A percentile compares a stretch with the other conserved stretches of the same genome.
phyloP scores from a whole-genome alignment of 2,888 invertebrate species.

The Lycophotia porphyrea region DNA sequence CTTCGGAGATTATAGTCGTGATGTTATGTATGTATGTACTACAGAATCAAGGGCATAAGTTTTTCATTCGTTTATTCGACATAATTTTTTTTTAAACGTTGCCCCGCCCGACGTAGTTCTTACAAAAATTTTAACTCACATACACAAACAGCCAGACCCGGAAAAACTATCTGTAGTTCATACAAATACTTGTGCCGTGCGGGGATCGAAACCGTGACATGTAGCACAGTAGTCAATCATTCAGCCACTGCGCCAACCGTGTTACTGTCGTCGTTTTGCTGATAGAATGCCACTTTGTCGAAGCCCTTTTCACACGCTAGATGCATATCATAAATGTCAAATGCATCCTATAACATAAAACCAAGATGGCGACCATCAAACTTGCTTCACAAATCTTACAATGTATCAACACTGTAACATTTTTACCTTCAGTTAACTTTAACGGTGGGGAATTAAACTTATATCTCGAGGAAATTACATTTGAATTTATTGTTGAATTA shows the following conservation, averaged over 20 bases:
- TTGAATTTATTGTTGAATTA: conserved; percentile 37
- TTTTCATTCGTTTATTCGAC: too few species aligned
- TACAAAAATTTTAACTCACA: too few species aligned
- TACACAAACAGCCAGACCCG: too few species aligned
- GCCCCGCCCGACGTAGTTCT: too few species aligned
- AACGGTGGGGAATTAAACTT: conserved; percentile 13
- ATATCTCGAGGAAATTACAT: conserved; percentile 33
- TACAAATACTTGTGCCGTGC: too few species aligned
- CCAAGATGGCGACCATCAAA: conserved; percentile 8
- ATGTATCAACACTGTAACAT: conserved; percentile 28
- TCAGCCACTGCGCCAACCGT: too few species aligned
- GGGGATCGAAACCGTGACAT: too few species aligned
- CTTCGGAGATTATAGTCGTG: not conserved
- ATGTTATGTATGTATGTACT: not conserved
- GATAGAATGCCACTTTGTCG: not conserved
- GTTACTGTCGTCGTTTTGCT: not conserved
- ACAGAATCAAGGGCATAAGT: too few species aligned
- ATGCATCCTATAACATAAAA: not conserved
- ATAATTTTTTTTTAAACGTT: too few species aligned
- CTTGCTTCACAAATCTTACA: conserved; percentile 17
- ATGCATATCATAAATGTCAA: not conserved
- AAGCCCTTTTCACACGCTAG: not conserved
- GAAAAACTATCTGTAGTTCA: too few species aligned
- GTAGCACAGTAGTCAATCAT: too few species aligned
- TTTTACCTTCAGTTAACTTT: conserved; percentile 40